Conservation (phyloP, 2,797 vertebrate genomes). For the Serranus cabrilla region DNA sequence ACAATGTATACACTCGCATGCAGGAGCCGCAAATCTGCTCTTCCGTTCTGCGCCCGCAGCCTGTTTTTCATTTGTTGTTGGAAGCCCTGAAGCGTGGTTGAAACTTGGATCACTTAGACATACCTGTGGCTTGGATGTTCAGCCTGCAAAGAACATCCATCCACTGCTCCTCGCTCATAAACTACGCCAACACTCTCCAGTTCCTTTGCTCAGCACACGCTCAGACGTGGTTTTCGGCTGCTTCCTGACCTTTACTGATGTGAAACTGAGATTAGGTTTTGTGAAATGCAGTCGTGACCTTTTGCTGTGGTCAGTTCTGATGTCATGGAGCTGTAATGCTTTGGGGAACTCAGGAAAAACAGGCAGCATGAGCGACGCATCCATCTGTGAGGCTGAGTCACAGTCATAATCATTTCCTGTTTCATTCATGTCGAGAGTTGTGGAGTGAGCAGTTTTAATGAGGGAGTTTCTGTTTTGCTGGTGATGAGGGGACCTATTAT, state of each 20-base stretch:
- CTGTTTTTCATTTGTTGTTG: constrained; percentile 81
- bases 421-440: constrained; percentile 30
- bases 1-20: constrained; percentile 55
- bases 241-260: constrained; percentile 27
- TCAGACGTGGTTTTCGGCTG: constrained; percentile 29
- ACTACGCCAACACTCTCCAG: constrained; percentile 27
- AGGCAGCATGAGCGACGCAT: constrained; percentile 38
- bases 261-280: constrained; percentile 21
- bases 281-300: constrained; percentile 38
- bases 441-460: constrained; percentile 17
- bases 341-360: constrained; percentile 65
- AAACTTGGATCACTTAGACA: constrained; percentile 74
- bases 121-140: constrained; percentile 82
- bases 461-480: constrained; percentile 10
- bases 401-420: constrained; percentile 39
- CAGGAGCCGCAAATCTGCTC: constrained; percentile 73
- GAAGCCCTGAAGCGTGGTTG: constrained; percentile 69
- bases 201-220: constrained; percentile 41
- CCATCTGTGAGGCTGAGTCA: constrained; percentile 39
- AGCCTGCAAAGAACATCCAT: constrained; percentile 60
- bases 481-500: background rate
- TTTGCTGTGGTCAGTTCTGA: constrained; percentile 50
- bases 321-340: constrained; percentile 32
- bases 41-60: constrained; percentile 62
- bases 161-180: constrained; percentile 57